These are phyloP conservation scores for Epizoanthus illoricatus DNA, from an alignment of 92 coral and sea anemone genomes.

Conservation along the genomic window DNA sequence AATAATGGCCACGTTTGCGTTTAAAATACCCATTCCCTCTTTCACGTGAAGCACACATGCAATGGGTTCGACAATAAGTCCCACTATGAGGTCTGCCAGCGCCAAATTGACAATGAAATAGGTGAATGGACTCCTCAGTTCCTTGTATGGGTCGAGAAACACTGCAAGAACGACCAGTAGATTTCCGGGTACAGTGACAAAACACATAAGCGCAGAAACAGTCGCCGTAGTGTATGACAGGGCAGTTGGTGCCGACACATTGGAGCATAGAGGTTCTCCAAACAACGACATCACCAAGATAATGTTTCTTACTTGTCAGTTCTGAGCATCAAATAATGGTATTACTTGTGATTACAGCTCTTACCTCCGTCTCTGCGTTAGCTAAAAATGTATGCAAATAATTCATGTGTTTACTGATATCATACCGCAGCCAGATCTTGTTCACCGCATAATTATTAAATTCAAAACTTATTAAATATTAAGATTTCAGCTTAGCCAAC, in stretches of 20 bases:
- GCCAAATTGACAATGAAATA: constrained; percentile 48
- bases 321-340: too few relatives aligned
- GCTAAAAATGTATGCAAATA: too few relatives aligned
- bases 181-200: constrained; percentile 51
- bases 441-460: too few relatives aligned
- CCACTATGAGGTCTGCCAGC: constrained; percentile 45
- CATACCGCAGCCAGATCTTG: too few relatives aligned
- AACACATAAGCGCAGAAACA: constrained; percentile 27
- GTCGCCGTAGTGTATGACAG: constrained; percentile 45
- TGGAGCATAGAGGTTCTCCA: constrained; percentile 28
- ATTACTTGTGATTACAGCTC: too few relatives aligned
- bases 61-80: constrained; percentile 42
- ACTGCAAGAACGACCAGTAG: constrained; percentile 53
- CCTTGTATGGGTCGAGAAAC: constrained; percentile 44
- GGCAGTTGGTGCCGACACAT: constrained; percentile 38
- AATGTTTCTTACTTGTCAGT: too few relatives aligned
- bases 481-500: too few relatives aligned
- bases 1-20: constrained; percentile 1
- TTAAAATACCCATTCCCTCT: constrained; percentile 37
- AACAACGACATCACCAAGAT: constrained; percentile 2
- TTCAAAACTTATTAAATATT: too few relatives aligned
- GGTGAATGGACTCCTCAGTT: constrained; percentile 47
- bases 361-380: too few relatives aligned
- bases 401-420: too few relatives aligned
- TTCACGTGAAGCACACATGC: constrained; percentile 34